Base-by-base conservation (phyloP, 1,140 invertebrate genomes). In the Lamellibrachia luymesi region DNA sequence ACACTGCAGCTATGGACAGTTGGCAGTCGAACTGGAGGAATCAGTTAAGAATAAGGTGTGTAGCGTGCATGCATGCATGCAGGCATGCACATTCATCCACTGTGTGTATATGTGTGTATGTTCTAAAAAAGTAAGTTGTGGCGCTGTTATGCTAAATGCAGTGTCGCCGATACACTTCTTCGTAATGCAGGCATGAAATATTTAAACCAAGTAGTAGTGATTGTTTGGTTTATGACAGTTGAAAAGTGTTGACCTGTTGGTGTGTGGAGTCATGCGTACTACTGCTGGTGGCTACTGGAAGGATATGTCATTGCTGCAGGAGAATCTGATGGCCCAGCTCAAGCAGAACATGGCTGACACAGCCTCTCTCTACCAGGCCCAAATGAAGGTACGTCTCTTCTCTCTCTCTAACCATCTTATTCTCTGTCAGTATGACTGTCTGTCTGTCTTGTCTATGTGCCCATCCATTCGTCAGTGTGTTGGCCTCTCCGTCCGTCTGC, bases 311-410 rank as follows among this genome's bases (percentile, higher is more conserved):
- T 2, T 90, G 27, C 64, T 93, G 22, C 51, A 95, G 94, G 95
- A 96, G 49, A 92, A 93, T n/a, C 94, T 93, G 10, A 91, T 95
- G 56, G 90, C 91, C 51, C 94, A 95, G 52, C 52, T 95, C 50
- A 95, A 95, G 90, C 93, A 93, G 25, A 94, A 90, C 51, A 93
- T 95, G 93, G 95, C 95, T 89, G 92, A 94, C 64, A 93, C 94
- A 17, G 95, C 95, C 89, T 92, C 93, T 5, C 94, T 93, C 8
- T 94, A 95, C 93, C 93, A 94, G 89, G 95, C 95, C 90, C 94
- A 96, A 93, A 93, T 95, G 4, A 94, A 95, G 95, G 95, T 95
- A 93, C 38, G 94, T 2, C n/a, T 92, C 90, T 89, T 8, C 5
- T 49, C 52, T 8, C n/a, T n/a, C 90, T n/a, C n/a, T 49, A 22